Conservation (phyloP, 2,888 invertebrate species). For the Nasonovia ribisnigri region DNA sequence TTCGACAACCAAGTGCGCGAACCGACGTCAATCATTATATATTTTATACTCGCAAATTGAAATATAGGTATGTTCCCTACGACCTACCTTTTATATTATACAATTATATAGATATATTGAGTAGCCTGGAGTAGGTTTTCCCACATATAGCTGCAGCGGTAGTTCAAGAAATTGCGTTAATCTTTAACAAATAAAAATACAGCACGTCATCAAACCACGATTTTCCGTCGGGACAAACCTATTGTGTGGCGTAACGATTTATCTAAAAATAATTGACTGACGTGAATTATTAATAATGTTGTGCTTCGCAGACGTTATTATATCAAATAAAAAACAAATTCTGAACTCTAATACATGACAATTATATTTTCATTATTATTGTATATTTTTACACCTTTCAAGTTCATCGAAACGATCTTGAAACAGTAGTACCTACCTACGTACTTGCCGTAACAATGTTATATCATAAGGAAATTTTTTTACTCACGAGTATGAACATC, state of each 20-base stretch:
- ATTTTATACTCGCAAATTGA: neutral
- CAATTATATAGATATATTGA: neutral
- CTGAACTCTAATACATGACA: neutral
- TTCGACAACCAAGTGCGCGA: neutral
- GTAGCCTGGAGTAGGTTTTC: neutral
- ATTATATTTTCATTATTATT: neutral
- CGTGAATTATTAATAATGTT: neutral
- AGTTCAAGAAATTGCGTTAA: neutral
- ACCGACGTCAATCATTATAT: neutral
- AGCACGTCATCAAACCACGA: neutral
- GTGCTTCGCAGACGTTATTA: neutral
- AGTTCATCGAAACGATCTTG: slow-evolving; percentile 30
- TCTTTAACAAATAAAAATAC: neutral
- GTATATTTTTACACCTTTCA: neutral
- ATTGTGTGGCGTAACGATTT: neutral
- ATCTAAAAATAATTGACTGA: neutral
- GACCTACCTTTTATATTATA: too few relatives aligned
- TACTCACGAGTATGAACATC: neutral
- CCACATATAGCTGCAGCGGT: neutral
- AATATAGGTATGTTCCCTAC: neutral
- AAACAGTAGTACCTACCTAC: neutral
- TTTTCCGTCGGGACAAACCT: neutral
- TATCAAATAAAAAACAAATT: neutral
- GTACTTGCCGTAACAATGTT: neutral
- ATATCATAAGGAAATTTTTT: neutral